phyloP scores from a whole-genome alignment of 2,113 vertebrate genomes.

The Xerus inauris region DNA sequence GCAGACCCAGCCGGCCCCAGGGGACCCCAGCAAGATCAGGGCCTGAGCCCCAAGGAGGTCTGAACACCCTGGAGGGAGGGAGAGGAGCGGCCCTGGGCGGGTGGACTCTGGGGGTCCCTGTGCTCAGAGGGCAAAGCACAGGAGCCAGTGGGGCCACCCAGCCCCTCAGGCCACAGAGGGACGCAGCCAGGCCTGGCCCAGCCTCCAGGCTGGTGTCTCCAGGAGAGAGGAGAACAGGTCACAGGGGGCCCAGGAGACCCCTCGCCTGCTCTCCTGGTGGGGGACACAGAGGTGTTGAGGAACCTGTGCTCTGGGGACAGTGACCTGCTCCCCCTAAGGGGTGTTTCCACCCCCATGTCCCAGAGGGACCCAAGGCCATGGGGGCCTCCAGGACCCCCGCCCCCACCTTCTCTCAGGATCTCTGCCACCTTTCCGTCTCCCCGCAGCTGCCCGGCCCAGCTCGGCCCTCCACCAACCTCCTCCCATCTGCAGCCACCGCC shows the following conservation, averaged over 20 bases:
- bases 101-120: background rate
- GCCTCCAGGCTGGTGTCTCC: background rate
- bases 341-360: background rate
- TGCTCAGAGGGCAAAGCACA: background rate
- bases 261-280: background rate
- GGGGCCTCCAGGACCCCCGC: background rate
- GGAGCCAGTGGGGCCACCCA: no score
- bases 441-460: background rate
- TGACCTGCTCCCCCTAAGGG: background rate
- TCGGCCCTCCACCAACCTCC: background rate
- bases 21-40: no score
- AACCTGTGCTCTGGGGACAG: background rate
- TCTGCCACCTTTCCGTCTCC: no score
- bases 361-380: fast-evolving
- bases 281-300: no score
- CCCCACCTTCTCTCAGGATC: no score
- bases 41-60: background rate
- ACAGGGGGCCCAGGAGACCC: background rate
- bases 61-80: no score
- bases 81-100: no score
- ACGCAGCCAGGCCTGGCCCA: no score
- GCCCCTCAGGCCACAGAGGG: no score
- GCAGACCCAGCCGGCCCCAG: no score
- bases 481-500: background rate
- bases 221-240: no score